Base-by-base conservation (phyloP, 2,797 vertebrate genomes). In the Merluccius polli region DNA sequence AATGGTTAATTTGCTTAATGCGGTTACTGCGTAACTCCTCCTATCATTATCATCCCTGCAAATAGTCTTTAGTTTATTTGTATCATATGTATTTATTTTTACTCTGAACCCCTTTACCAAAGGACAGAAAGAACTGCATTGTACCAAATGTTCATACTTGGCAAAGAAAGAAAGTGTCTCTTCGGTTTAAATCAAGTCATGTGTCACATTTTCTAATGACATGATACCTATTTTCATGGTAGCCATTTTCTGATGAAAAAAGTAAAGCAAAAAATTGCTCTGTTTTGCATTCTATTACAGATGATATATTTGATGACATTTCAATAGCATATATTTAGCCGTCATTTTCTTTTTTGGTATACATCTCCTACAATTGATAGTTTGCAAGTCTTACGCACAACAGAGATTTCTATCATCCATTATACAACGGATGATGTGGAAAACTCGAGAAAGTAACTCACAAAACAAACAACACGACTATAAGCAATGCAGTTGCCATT, bases 401-500 rank as follows among this genome's bases (percentile, higher is more conserved):
- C 32, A 15, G 31, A 30, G 31, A 71, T 30, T 35, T 73, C 29
- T 36, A 72, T 52, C 52, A 48, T 35, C 48, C n/a, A 81, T 70
- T 82, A 63, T 78, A 65, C 73, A 82, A 85, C 78, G 82, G 41
- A 81, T 84, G 79, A 86, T 75, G 87, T 78, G 75, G 75, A 79
- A 75, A 86, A 79, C 83, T 73, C 83, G 84, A 83, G 82, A 78
- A 75, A 86, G 67, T 78, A 81, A 82, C 87, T 84, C 83, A 90
- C 84, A 87, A 84, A 90, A 91, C 87, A 89, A 87, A 87, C 83
- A 89, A 75, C 33, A 80, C 87, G 85, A 86, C 84, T 81, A 79
- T 75, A 89, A 80, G 85, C 16, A 73, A 92, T 90, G 85, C 86
- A 83, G 78, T 84, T 86, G 81, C 76, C 21, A 15, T 6, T 18